Conservation (phyloP, 1,140 invertebrate species). For the Atta colombica region DNA sequence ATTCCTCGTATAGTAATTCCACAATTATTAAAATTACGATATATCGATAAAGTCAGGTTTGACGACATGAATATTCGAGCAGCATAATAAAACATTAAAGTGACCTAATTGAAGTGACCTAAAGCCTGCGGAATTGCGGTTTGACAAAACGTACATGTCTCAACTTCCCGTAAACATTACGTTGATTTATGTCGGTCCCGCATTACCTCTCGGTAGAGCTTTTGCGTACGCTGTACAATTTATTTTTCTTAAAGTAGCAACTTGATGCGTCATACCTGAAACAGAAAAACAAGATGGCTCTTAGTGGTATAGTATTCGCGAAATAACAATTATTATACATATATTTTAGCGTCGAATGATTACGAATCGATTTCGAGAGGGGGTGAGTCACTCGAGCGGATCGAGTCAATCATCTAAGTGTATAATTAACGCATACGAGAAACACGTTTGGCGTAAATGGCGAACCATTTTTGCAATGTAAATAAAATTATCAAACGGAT, state of each 20-base stretch:
- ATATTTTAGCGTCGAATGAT: neutral
- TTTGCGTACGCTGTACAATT: neutral
- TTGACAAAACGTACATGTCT: slow-evolving; percentile 22
- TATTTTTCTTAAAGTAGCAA: slow-evolving; percentile 42
- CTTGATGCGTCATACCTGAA: slow-evolving; percentile 58
- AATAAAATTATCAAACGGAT: slow-evolving; percentile 15
- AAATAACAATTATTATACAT: neutral
- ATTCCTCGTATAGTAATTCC: neutral
- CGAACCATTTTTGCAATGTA: slow-evolving; percentile 35
- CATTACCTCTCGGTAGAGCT: neutral
- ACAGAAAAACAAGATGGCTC: slow-evolving; percentile 32
- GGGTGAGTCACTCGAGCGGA: neutral
- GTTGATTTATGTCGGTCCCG: slow-evolving; percentile 34
- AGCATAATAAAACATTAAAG: slow-evolving; percentile 33
- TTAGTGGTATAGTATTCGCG: slow-evolving; percentile 22
- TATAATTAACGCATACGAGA: neutral
- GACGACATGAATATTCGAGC: neutral
- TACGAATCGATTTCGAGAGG: neutral
- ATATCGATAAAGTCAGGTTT: slow-evolving; percentile 26
- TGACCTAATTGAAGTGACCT: slow-evolving; percentile 15
- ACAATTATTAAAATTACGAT: slow-evolving; percentile 20
- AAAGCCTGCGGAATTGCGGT: slow-evolving; percentile 16
- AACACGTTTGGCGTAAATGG: neutral
- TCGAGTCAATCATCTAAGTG: neutral
- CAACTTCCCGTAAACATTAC: slow-evolving; percentile 47